A percentile compares a stretch with the other conserved stretches of the same genome.
These are phyloP conservation scores for Harpalus rubripes DNA, from an alignment of 2,888 invertebrate species.

Conservation along the genomic window DNA sequence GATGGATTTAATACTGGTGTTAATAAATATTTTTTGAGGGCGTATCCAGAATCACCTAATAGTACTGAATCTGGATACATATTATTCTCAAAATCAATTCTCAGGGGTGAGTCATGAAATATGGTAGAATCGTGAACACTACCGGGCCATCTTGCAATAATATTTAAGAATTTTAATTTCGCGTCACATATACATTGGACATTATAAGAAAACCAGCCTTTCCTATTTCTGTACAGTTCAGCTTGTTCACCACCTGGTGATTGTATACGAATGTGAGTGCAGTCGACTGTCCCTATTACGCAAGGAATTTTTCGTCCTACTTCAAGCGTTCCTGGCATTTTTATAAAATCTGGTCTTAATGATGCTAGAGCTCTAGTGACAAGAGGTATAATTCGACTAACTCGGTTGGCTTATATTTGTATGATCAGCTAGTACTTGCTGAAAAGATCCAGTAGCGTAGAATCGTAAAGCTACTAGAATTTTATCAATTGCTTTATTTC, in stretches of 20 bases:
- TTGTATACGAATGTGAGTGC: conserved; percentile 69
- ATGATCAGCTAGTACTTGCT: neutral
- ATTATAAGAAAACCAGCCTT: conserved; percentile 70
- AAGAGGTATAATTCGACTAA: conserved; percentile 14
- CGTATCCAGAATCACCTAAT: conserved; percentile 20
- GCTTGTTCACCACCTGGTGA: conserved; percentile 70
- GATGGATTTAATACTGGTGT: neutral
- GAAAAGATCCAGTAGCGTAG: conserved; percentile 24
- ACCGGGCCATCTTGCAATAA: conserved; percentile 71
- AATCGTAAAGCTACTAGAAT: conserved; percentile 13
- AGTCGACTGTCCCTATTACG: conserved; percentile 64
- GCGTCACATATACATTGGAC: conserved; percentile 70
- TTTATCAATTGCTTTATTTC: neutral
- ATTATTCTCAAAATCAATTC: conserved; percentile 15
- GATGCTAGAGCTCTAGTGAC: neutral
- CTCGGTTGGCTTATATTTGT: neutral
- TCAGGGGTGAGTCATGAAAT: conserved; percentile 69
- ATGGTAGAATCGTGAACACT: conserved; percentile 71
- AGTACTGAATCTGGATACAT: neutral
- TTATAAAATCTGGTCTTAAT: neutral
- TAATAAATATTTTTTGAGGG: neutral
- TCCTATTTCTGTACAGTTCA: conserved; percentile 67
- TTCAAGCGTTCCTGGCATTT: neutral
- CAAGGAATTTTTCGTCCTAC: conserved; percentile 33
- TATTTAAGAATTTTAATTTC: neutral